Conservation (phyloP, 2,797 vertebrate genomes). For the Sebastes diploproa region DNA sequence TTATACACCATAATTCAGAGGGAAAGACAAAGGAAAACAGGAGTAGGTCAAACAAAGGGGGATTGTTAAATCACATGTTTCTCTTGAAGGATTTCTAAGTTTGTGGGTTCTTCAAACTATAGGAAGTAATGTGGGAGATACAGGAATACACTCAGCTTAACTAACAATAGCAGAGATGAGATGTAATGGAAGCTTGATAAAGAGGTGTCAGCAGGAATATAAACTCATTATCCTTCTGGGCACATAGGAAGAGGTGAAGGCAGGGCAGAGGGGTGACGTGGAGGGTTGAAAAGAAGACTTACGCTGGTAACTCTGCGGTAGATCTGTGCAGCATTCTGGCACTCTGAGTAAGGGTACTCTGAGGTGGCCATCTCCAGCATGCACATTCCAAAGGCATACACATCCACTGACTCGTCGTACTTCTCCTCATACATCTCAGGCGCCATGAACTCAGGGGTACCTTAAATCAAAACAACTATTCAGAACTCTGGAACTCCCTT, state of each 20-base stretch:
- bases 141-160: conserved; percentile 27
- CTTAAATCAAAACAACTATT: conserved; percentile 99
- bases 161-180: conserved; percentile 12
- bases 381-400: conserved; percentile 99
- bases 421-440: conserved; percentile 99
- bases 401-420: conserved; percentile 99
- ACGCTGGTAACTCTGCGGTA: conserved; percentile 99
- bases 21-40: not conserved
- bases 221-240: conserved; percentile 61
- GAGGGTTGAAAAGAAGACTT: conserved; percentile 82
- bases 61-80: not conserved
- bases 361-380: conserved; percentile 99
- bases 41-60: not conserved
- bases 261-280: conserved; percentile 63
- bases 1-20: conserved; percentile 4
- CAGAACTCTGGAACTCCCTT: conserved; percentile 92
- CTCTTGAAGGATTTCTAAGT: not conserved
- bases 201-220: conserved; percentile 14
- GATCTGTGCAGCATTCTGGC: conserved; percentile 99
- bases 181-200: conserved; percentile 19
- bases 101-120: not conserved
- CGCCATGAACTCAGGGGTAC: conserved; percentile 99
- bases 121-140: not conserved
- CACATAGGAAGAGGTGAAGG: conserved; percentile 61
- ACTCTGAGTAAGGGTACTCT: conserved; percentile 99